Conservation (phyloP, 2,888 invertebrate species). For the Diachrysia chrysitis region DNA sequence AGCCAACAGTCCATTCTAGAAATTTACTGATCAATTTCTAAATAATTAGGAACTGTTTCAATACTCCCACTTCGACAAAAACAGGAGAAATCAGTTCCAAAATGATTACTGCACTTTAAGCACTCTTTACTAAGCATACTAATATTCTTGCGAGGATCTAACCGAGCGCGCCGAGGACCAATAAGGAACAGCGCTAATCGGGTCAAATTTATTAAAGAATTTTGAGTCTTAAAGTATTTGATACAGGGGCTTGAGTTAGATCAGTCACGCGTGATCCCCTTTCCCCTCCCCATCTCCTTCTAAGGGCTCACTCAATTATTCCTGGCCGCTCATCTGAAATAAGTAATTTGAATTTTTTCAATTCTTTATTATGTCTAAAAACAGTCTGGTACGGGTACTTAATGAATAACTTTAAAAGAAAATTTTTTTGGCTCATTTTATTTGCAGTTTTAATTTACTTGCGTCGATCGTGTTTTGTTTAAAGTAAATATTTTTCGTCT, state of each 20-base stretch:
- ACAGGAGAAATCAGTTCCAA: not conserved
- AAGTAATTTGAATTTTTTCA: conserved; percentile 66
- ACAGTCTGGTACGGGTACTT: conserved; percentile 45
- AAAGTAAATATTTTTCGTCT: not conserved
- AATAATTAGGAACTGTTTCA: not conserved
- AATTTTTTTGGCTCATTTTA: conserved; percentile 18
- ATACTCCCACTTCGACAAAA: not conserved
- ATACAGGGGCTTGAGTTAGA: conserved; percentile 32
- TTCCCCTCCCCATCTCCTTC: conserved; percentile 41
- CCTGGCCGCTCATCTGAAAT: conserved; percentile 71
- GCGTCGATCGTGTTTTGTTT: not conserved
- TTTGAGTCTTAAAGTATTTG: conserved; percentile 36
- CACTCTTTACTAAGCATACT: not conserved
- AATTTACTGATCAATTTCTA: not conserved
- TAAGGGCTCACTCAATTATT: conserved; percentile 73
- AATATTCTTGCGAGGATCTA: not conserved
- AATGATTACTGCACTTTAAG: not conserved
- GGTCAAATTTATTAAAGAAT: conserved; percentile 35
- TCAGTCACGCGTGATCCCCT: conserved; percentile 38
- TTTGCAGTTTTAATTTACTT: conserved; percentile 16
- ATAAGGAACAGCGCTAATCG: conserved; percentile 16
- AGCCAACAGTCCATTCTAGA: not conserved
- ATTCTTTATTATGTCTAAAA: conserved; percentile 54
- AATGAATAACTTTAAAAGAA: conserved; percentile 33
- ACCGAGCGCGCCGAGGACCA: not conserved